Conservation (phyloP, 1,140 invertebrate genomes). For the Harpegnathos saltator region DNA sequence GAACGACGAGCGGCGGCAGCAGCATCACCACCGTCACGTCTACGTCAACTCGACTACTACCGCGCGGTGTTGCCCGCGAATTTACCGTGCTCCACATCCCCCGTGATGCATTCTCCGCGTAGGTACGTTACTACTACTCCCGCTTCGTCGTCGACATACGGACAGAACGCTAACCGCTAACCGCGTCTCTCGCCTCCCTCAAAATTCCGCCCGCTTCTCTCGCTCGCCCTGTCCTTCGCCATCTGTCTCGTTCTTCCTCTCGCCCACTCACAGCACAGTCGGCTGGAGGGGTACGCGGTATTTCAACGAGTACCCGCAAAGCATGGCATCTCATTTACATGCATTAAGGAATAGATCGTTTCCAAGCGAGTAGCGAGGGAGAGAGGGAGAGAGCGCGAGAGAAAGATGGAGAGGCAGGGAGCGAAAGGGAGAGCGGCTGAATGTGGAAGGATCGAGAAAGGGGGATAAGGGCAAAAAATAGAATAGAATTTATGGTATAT, state of each 20-base stretch:
- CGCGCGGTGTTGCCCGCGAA: slow-evolving; percentile 56
- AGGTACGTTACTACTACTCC: slow-evolving; percentile 32
- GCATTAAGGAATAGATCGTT: slow-evolving; percentile 76
- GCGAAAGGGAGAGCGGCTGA: neutral
- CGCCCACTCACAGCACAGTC: slow-evolving; percentile 29
- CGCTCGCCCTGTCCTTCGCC: neutral
- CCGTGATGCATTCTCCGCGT: slow-evolving; percentile 62
- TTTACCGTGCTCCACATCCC: slow-evolving; percentile 68
- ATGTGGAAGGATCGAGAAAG: neutral
- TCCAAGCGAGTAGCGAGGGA: slow-evolving; percentile 26
- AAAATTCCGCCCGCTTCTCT: slow-evolving; percentile 52
- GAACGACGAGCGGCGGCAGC: slow-evolving; percentile 13
- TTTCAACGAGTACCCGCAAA: slow-evolving; percentile 70
- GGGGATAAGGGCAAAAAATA: neutral
- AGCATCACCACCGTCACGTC: slow-evolving; percentile 18
- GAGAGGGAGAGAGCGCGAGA: slow-evolving; percentile 21
- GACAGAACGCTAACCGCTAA: slow-evolving; percentile 63
- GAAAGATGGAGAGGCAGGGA: neutral
- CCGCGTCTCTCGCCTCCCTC: slow-evolving; percentile 46
- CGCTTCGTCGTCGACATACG: slow-evolving; percentile 35
- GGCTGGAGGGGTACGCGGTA: slow-evolving; percentile 57
- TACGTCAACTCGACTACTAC: slow-evolving; percentile 22
- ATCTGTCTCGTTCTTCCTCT: neutral
- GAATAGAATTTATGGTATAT: slow-evolving; percentile 37
- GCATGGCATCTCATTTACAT: slow-evolving; percentile 78